Evolutionary conservation across 2,113 vertebrate species (phyloP).

Genomic region (Lates calcarifer): DNA sequence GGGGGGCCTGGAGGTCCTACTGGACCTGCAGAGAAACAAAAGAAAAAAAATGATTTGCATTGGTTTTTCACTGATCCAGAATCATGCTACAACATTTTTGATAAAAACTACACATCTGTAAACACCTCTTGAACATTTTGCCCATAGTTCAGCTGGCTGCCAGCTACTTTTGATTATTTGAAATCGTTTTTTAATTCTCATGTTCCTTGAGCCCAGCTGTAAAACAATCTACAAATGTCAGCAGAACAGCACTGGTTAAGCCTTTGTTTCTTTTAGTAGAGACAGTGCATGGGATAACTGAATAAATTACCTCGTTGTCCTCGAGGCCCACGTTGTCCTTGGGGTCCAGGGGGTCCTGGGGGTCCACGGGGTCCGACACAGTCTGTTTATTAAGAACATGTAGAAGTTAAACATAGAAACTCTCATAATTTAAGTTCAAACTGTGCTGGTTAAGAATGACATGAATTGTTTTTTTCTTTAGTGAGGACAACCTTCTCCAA

Average conservation of each 20-base stretch:
- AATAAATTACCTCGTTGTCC: constrained; percentile 68
- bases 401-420: background rate
- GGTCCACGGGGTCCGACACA: too few species aligned
- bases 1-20: constrained; percentile 36
- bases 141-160: too few species aligned
- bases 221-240: background rate
- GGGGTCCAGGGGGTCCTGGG: background rate
- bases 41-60: too few species aligned
- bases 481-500: constrained; percentile 1
- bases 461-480: background rate
- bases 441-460: constrained; percentile 10
- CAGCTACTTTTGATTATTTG: too few species aligned
- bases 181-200: too few species aligned
- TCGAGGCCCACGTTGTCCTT: constrained; percentile 17
- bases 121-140: too few species aligned
- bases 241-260: too few species aligned
- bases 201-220: too few species aligned
- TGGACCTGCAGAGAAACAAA: constrained; percentile 55
- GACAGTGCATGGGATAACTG: background rate
- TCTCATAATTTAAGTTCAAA: background rate
- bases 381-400: constrained; percentile 21
- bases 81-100: too few species aligned
- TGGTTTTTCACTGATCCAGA: too few species aligned
- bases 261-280: background rate
- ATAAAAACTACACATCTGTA: too few species aligned